Conservation (phyloP, 2,888 invertebrate species). For the Thymelicus acteon region DNA sequence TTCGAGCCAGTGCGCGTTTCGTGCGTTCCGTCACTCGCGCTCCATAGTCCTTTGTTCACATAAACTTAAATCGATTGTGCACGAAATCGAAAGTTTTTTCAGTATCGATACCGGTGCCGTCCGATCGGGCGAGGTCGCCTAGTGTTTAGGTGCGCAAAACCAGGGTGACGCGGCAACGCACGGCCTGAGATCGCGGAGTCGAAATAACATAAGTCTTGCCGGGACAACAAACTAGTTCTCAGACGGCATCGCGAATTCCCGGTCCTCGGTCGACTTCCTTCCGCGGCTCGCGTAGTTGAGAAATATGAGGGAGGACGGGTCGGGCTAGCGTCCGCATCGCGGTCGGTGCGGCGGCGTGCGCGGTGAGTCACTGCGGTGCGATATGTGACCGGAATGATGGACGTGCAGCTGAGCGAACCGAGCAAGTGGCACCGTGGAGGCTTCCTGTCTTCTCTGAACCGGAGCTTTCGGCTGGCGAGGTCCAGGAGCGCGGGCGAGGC, state of each 20-base stretch:
- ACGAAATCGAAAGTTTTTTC: slow-evolving; percentile 49
- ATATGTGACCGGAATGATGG: slow-evolving; percentile 76
- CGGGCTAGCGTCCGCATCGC: slow-evolving; percentile 48
- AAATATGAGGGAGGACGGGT: slow-evolving; percentile 48
- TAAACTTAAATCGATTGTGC: slow-evolving; percentile 53
- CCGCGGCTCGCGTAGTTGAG: slow-evolving; percentile 46
- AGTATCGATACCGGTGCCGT: slow-evolving; percentile 44
- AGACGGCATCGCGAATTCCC: slow-evolving; percentile 45
- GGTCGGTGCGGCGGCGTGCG: slow-evolving; percentile 45
- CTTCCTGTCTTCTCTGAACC: slow-evolving; percentile 76
- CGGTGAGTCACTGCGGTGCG: slow-evolving; percentile 72
- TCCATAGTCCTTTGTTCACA: slow-evolving; percentile 62
- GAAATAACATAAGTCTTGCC: slow-evolving; percentile 44
- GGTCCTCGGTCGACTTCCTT: slow-evolving; percentile 45
- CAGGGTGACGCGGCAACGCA: slow-evolving; percentile 58
- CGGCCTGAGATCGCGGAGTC: slow-evolving; percentile 59
- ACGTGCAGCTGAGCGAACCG: slow-evolving; percentile 71
- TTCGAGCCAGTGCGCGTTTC: slow-evolving; percentile 59
- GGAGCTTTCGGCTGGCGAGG: slow-evolving; percentile 75
- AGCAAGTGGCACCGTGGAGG: slow-evolving; percentile 78
- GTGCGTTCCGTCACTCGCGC: slow-evolving; percentile 53
- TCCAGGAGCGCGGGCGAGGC: slow-evolving; percentile 61
- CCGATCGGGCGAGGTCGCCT: slow-evolving; percentile 70
- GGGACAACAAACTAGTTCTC: slow-evolving; percentile 56
- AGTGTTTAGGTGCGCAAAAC: slow-evolving; percentile 36